Conservation (phyloP, 2,797 vertebrate species). For the Amphiprion clarkii region DNA sequence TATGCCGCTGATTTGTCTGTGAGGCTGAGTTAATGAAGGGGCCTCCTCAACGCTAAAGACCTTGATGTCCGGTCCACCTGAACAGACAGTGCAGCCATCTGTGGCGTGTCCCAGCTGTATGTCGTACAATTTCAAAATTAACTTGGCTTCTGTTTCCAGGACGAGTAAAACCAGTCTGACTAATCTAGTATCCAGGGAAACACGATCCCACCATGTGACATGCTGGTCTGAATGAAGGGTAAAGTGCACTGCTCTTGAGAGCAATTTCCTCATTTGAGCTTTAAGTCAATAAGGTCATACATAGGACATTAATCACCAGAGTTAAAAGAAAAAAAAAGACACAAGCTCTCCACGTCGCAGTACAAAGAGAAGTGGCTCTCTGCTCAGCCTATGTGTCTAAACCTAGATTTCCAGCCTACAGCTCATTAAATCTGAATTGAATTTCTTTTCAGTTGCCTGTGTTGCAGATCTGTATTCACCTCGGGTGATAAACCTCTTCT, state of each 20-base stretch:
- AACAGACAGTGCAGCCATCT: constrained; percentile 30
- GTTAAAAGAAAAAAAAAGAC: constrained; percentile 40
- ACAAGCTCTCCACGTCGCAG: constrained; percentile 15
- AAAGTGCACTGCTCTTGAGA: constrained; percentile 68
- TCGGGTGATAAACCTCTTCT: constrained; percentile 77
- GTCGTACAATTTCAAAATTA: constrained; percentile 25
- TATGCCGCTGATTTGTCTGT: constrained; percentile 52
- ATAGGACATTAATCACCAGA: constrained; percentile 71
- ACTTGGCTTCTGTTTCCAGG: constrained; percentile 13
- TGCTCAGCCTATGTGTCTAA: constrained; percentile 60
- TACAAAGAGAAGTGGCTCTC: constrained; percentile 53
- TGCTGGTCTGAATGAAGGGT: constrained; percentile 52
- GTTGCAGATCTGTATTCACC: constrained; percentile 78
- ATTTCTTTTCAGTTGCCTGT: constrained; percentile 72
- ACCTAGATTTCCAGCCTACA: constrained; percentile 64
- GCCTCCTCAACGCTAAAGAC: constrained; percentile 32
- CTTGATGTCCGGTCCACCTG: constrained; percentile 54
- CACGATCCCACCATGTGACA: constrained; percentile 42
- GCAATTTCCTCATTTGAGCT: constrained; percentile 72
- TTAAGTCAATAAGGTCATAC: constrained; percentile 75
- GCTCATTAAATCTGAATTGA: constrained; percentile 84
- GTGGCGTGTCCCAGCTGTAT: constrained; percentile 27
- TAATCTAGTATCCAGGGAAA: constrained; percentile 47
- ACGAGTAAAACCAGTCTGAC: constrained; percentile 31
- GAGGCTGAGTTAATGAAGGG: constrained; percentile 58